A percentile compares a stretch with the other conserved stretches of the same genome.
Evolutionary conservation across 2,113 vertebrate genomes (phyloP).

Genomic region (Semicossyphus pulcher): DNA sequence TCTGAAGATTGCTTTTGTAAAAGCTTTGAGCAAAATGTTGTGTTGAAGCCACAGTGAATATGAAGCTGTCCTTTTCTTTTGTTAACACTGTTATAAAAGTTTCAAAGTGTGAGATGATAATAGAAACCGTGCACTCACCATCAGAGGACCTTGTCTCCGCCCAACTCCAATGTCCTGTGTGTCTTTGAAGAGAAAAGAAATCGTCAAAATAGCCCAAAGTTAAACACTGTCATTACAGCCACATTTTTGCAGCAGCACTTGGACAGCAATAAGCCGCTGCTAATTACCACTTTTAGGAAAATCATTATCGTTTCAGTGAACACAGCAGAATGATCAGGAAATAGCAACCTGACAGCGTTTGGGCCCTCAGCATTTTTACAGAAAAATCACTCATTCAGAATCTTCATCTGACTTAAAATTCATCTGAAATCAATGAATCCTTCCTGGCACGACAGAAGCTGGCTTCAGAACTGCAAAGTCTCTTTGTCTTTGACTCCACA

Average conservation of each 20-base stretch:
- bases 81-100: not conserved
- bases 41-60: not conserved
- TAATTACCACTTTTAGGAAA: conserved; percentile 24
- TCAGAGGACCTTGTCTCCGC: conserved; percentile 87
- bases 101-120: conserved; percentile 9
- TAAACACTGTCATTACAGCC: conserved; percentile 26
- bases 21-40: not conserved
- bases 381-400: conserved; percentile 31
- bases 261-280: not conserved
- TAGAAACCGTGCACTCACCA: conserved; percentile 84
- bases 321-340: conserved; percentile 1
- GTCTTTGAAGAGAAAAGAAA: conserved; percentile 82
- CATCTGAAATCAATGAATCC: conserved; percentile 48
- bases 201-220: not conserved
- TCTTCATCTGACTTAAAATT: too few relatives aligned
- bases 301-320: conserved; percentile 17
- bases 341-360: not conserved
- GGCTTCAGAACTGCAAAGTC: conserved; percentile 41
- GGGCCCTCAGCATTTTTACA: conserved; percentile 13
- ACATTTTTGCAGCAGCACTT: not conserved
- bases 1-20: not conserved
- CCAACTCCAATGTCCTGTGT: conserved; percentile 86
- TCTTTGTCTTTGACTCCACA: conserved; percentile 14
- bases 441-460: conserved; percentile 32
- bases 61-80: not conserved